Base-by-base conservation (phyloP, 1,140 invertebrate genomes). In the Wiebesia pumilae region DNA sequence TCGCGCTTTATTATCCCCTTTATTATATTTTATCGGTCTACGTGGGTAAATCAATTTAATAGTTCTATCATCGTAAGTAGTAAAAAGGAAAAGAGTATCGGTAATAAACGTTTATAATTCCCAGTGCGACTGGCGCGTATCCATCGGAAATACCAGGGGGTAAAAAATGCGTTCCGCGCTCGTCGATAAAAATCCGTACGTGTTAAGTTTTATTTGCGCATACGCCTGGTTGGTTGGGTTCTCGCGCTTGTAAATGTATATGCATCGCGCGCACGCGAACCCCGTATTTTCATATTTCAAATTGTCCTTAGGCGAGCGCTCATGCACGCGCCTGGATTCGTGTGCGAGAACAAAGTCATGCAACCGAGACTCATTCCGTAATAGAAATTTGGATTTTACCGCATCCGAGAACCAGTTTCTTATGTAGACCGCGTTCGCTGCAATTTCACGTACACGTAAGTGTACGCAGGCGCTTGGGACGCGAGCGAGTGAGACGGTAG, bases 341-440 rank as follows among this genome's bases (percentile, higher is more conserved):
- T 40, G 35, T 4, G 14, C 35, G 71, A 40, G 38, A 73, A 40
- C 38, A 73, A 40, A 73, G 71, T 73, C 38, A 27, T 27, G 71
- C 7, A 27, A 40, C 38, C 35, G 19, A 40, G 16, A 73, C 24
- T 3, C 40, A 43, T 73, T 73, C 71, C 35, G 38, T 73, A 73
- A 73, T 73, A 73, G 71, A 40, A 73, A 40, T 73, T 73, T 73
- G 71, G 38, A 73, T 73, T 73, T 73, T 73, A 73, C 47, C 83
- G 75, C 80, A 84, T 47, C 40, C 43, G 43, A 71, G 47, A 83
- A 83, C 69, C 69, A 83, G 81, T 83, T 83, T 54, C 33, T 75
- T 75, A 75, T 75, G 75, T 58, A 83, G 69, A 38, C 43, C 40
- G 69, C 30, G 81, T 35, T 62, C 43, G 27, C 16, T 12, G 9